These are phyloP conservation scores for Geopemphigus sp. DNA, from an alignment of 1,140 invertebrate genomes.

Conservation along the genomic window DNA sequence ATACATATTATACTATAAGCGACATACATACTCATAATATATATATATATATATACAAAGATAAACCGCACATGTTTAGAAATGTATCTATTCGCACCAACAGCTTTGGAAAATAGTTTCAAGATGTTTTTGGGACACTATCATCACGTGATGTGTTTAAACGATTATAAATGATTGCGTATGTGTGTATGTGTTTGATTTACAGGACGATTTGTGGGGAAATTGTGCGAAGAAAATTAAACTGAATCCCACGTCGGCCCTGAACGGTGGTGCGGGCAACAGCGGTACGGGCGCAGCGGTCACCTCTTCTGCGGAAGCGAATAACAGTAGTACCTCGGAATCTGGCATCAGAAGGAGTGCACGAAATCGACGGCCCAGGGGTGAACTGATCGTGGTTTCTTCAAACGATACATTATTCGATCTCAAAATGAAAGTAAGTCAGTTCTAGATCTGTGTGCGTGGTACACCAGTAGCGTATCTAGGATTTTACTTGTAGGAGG, in stretches of 20 bases:
- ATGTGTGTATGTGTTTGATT: not conserved
- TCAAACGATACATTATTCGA: conserved; percentile 25
- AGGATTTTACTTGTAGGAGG: no score
- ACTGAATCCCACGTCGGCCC: not conserved
- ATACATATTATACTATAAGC: no score
- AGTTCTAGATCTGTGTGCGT: no score
- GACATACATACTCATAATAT: not conserved
- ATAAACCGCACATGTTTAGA: not conserved
- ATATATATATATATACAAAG: not conserved
- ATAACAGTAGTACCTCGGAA: not conserved
- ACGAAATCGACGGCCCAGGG: conserved; percentile 32
- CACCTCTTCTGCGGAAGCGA: not conserved
- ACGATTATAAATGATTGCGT: no score
- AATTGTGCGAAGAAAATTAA: conserved; percentile 39
- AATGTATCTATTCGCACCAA: conserved; percentile 4
- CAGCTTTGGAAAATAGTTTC: not conserved
- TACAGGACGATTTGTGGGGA: conserved; percentile 26
- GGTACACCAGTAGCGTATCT: no score
- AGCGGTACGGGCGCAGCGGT: not conserved
- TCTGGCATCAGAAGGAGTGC: conserved; percentile 32
- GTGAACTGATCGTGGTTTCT: conserved; percentile 31
- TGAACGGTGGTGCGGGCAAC: not conserved
- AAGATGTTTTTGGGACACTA: conserved; percentile 1
- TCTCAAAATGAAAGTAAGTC: conserved; percentile 42
- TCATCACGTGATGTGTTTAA: not conserved